A percentile compares a stretch with the other conserved stretches of the same genome.
Conservation (phyloP, 2,797 vertebrate genomes). For the Zenarchopterus dispar region DNA sequence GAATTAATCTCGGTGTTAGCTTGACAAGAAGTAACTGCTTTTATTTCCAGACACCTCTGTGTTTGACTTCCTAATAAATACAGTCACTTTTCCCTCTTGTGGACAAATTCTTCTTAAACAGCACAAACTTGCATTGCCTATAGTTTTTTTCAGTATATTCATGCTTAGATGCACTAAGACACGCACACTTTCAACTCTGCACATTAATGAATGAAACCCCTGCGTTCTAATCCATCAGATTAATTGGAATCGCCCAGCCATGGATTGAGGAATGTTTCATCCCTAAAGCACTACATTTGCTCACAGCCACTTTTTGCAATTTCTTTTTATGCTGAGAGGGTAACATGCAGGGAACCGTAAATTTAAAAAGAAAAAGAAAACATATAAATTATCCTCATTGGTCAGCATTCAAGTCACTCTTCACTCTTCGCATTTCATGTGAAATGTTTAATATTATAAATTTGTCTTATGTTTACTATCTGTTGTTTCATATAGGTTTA, state of each 20-base stretch:
- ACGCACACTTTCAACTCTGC: conserved; percentile 26
- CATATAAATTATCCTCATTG: background rate
- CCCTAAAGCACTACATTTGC: conserved; percentile 38
- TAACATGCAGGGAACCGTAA: conserved; percentile 27
- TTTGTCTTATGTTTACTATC: too few species aligned
- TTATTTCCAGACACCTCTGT: conserved; percentile 30
- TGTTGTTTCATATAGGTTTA: background rate
- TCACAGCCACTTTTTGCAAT: conserved; percentile 43
- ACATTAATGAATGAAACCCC: conserved; percentile 72
- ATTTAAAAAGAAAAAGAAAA: background rate
- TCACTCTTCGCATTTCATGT: too few species aligned
- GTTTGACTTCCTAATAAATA: conserved; percentile 33
- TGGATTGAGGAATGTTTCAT: conserved; percentile 75
- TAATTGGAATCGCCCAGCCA: conserved; percentile 75
- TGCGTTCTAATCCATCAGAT: conserved; percentile 81
- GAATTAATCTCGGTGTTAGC: conserved; percentile 27
- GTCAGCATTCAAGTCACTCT: background rate
- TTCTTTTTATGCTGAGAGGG: conserved; percentile 52
- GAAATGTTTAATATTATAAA: too few species aligned
- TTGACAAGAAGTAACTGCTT: conserved; percentile 31
- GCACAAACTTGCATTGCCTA: conserved; percentile 34
- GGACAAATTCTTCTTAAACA: conserved; percentile 37
- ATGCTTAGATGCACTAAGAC: conserved; percentile 32
- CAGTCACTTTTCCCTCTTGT: conserved; percentile 14
- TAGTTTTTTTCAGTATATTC: conserved; percentile 31